Base-by-base conservation (phyloP, 1,140 invertebrate genomes). In the Propsilocerus akamusi region DNA sequence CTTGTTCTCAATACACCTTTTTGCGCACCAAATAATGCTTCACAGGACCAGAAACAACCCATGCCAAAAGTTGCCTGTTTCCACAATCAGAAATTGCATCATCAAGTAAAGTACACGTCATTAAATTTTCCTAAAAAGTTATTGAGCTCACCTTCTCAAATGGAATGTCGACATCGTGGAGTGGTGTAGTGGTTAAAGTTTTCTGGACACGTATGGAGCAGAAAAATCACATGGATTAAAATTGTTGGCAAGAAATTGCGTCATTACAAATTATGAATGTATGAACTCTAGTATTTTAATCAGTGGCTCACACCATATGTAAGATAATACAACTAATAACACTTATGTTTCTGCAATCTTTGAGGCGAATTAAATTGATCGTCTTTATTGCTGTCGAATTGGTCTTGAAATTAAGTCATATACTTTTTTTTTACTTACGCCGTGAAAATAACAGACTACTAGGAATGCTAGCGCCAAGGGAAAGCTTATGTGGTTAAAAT, bases 31-130 rank as follows among this genome's bases (percentile, higher is more conserved):
- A 91, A 96, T 46, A 89, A 68, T 0, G 86, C 83, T 62, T 97
- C 93, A 17, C 86, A 84, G n/a, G 85, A 86, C 92, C 92, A 97
- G 66, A 97, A 97, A 66, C 93, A 97, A 41, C 89, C 88, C 87
- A 97, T 90, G 5, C 87, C 28, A 30, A 30, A 30, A 30, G 28
- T 30, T 30, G 28, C n/a, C n/a, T n/a, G n/a, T 30, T 3, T 11
- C n/a, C 2, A 3, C 28, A 30, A 3, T 2, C 10, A 2, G n/a
- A 30, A 30, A 3, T 30, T n/a, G n/a, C n/a, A n/a, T n/a, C n/a
- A n/a, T n/a, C n/a, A 30, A 2, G n/a, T 30, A 30, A 30, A 11
- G 28, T 11, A 30, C n/a, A 41, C 22, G 2, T n/a, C n/a, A n/a
- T 41, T 41, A 41, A 14, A n/a, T n/a, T n/a, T n/a, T n/a, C n/a